A percentile compares a stretch with the other conserved stretches of the same genome.
Evolutionary conservation across 2,888 invertebrate species (phyloP).

Genomic region (Ophion costatus): DNA sequence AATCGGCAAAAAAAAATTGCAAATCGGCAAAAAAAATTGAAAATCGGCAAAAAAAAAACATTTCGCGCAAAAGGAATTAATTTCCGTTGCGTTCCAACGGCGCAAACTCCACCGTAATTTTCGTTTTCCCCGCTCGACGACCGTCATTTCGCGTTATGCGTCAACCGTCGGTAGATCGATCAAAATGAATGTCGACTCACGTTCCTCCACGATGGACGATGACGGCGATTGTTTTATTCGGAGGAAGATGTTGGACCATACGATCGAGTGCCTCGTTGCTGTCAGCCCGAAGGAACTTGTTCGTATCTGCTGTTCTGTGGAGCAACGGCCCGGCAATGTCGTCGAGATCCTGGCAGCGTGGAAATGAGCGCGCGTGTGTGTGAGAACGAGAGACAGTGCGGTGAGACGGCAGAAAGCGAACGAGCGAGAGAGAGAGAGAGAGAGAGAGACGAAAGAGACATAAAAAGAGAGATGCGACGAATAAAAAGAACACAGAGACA

Average conservation of each 20-base stretch:
- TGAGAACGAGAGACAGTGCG: conserved; percentile 20
- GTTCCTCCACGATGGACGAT: conserved; percentile 88
- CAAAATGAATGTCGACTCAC: conserved; percentile 75
- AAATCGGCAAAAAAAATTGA: background rate
- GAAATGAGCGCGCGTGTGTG: background rate
- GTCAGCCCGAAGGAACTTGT: conserved; percentile 95
- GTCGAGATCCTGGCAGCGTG: conserved; percentile 89
- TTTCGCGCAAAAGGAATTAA: too few species aligned
- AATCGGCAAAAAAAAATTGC: background rate
- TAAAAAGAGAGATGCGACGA: background rate
- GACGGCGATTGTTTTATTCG: conserved; percentile 88
- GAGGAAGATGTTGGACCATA: conserved; percentile 91
- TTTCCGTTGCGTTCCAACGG: too few species aligned
- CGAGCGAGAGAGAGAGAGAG: background rate
- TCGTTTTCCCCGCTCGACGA: background rate
- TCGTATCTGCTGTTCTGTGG: conserved; percentile 96
- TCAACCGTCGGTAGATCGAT: conserved; percentile 35
- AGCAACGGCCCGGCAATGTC: conserved; percentile 92
- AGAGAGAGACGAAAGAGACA: background rate
- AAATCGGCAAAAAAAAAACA: too few species aligned
- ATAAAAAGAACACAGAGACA: conserved; percentile 2
- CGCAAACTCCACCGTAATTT: too few species aligned
- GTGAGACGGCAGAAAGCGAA: background rate
- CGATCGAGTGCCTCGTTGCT: conserved; percentile 92
- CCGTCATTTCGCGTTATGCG: background rate